Conservation (phyloP, 2,888 invertebrate genomes). For the Gymnocheta viridis region DNA sequence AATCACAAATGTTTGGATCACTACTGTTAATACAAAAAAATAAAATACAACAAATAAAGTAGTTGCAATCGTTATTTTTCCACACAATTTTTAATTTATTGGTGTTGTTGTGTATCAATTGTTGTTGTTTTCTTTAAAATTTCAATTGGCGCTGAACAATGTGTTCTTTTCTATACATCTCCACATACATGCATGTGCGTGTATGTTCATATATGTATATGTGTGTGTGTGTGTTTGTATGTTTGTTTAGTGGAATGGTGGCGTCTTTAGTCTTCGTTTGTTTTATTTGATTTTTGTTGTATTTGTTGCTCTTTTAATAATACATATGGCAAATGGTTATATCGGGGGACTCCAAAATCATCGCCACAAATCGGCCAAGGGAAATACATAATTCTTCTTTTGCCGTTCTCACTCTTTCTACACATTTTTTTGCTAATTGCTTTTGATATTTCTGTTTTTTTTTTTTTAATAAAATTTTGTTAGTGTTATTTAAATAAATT, state of each 20-base stretch:
- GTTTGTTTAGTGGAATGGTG: constrained; percentile 60
- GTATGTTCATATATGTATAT: too few relatives aligned
- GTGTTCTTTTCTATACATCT: background rate
- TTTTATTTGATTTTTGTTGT: constrained; percentile 48
- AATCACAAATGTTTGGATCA: background rate
- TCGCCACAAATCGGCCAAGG: constrained; percentile 43
- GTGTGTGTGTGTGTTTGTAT: background rate
- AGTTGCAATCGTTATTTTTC: constrained; percentile 54
- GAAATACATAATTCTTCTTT: background rate
- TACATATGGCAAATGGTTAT: constrained; percentile 17
- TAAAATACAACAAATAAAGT: constrained; percentile 4
- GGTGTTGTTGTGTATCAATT: constrained; percentile 8
- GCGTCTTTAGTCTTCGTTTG: constrained; percentile 66
- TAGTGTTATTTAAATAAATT: background rate
- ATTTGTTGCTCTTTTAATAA: constrained; percentile 23
- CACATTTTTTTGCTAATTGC: constrained; percentile 16
- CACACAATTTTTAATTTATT: constrained; percentile 16
- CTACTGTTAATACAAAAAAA: constrained; percentile 10
- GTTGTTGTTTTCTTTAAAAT: constrained; percentile 9
- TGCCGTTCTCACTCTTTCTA: background rate
- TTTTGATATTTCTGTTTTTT: constrained; percentile 18
- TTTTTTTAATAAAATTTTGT: too few relatives aligned
- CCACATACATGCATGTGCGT: background rate
- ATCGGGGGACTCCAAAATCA: constrained; percentile 31
- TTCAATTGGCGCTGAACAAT: constrained; percentile 32